Evolutionary conservation across 1,140 invertebrate species (phyloP), one percentile per base, ranked within the genome.

Genomic region (Pissodes strobi): DNA sequence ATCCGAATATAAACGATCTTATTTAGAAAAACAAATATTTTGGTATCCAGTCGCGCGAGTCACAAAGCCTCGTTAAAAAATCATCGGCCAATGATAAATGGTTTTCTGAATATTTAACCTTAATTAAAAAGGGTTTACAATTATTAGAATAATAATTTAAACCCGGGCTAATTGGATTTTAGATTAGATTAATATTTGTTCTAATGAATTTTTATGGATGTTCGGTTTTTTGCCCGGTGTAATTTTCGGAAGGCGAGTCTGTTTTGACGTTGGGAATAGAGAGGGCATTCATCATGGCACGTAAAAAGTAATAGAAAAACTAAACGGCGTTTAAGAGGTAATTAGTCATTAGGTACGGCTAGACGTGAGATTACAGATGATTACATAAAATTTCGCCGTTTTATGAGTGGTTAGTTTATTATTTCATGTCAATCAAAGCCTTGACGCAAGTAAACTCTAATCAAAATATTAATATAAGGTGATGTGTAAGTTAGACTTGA

Each of bases 1-100:
- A 37, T 59, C 45, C 56, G 56, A 59, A 59, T 59, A 59, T 59
- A 59, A 59, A 59, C 56, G 56, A 59, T 59, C 56, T 59, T 59
- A 59, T 59, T 59, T 48, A 59, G 12, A 59, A 46, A 46, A 59
- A 59, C 56, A 59, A 59, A 59, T 59, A 59, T 59, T 59, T 59
- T 22, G 13, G 43, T 49, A 38, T 48, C 56, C 41, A 48, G 41
- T 59, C 43, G 56, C 43, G 43, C 41, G 27, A 46, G 43, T 48
- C 56, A 59, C 43, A 25, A n/a, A 48, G 23, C 34, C 56, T 59
- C 56, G 56, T 59, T 59, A 59, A 59, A 59, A 59, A 59, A 59
- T 59, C 56, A 59, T 48, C 56, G 56, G 49, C 2, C 9, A 48
- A 38, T 59, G 56, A 59, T 59, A 59, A 59, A 59, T 59, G 27